Evolutionary conservation across 2,113 vertebrate species (phyloP).

Genomic region (Ciconia maguari): DNA sequence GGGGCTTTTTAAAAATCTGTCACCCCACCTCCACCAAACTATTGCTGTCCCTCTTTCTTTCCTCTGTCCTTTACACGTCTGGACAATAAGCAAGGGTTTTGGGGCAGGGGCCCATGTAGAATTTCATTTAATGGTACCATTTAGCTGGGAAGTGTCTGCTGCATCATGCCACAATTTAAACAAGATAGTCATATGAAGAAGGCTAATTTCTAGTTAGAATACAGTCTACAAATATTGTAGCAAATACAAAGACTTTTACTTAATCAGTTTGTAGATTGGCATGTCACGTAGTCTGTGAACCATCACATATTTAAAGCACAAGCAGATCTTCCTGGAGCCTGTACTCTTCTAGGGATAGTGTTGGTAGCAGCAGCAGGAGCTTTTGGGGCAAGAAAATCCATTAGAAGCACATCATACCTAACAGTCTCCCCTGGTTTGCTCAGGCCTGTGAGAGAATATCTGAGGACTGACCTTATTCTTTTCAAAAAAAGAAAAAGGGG

Average conservation of each 20-base stretch:
- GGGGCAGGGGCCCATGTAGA: neutral
- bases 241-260: neutral
- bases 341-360: neutral
- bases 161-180: neutral
- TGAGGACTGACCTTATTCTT: neutral
- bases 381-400: neutral
- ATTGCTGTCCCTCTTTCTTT: neutral
- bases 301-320: neutral
- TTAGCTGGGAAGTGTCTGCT: neutral
- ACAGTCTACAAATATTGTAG: neutral
- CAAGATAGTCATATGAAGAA: neutral
- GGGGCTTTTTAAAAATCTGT: neutral
- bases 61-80: neutral
- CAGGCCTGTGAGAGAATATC: neutral
- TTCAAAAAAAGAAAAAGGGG: neutral
- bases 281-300: neutral
- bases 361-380: neutral
- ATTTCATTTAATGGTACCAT: neutral
- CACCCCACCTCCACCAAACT: neutral
- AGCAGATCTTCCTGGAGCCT: neutral
- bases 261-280: neutral
- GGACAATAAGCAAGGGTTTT: neutral
- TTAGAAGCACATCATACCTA: neutral
- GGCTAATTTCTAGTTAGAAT: neutral
- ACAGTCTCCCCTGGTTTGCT: neutral